phyloP scores from a whole-genome alignment of 2,113 vertebrate genomes.

The Clarias gariepinus region DNA sequence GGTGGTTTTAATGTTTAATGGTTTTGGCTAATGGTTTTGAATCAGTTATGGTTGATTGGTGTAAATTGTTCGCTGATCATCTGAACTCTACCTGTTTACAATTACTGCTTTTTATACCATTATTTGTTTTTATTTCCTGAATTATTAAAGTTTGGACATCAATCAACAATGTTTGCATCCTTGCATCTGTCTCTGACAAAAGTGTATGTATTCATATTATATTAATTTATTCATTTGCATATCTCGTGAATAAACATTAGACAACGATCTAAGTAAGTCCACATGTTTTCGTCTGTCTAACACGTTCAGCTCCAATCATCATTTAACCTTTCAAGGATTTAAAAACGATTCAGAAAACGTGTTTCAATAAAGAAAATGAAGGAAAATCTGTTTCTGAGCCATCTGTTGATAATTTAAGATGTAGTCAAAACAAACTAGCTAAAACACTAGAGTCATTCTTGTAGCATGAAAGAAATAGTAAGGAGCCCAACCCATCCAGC shows the following conservation, averaged over 20 bases:
- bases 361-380: constrained; percentile 26
- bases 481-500: constrained; percentile 29
- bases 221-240: neutral
- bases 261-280: neutral
- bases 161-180: no score
- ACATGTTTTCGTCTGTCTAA: neutral
- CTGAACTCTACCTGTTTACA: no score
- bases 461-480: constrained; percentile 45
- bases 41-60: no score
- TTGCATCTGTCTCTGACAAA: no score
- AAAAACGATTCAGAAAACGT: neutral
- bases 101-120: no score
- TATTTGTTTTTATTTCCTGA: no score
- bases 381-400: constrained; percentile 24
- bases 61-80: no score
- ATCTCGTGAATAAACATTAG: neutral
- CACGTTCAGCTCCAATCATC: neutral
- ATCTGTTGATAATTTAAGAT: constrained; percentile 47
- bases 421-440: constrained; percentile 42
- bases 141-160: no score
- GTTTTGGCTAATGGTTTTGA: no score
- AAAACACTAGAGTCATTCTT: constrained; percentile 45
- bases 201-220: neutral
- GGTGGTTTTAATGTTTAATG: no score
- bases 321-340: constrained; percentile 13